Conservation (phyloP, 2,113 vertebrate genomes). For the Murina feae region DNA sequence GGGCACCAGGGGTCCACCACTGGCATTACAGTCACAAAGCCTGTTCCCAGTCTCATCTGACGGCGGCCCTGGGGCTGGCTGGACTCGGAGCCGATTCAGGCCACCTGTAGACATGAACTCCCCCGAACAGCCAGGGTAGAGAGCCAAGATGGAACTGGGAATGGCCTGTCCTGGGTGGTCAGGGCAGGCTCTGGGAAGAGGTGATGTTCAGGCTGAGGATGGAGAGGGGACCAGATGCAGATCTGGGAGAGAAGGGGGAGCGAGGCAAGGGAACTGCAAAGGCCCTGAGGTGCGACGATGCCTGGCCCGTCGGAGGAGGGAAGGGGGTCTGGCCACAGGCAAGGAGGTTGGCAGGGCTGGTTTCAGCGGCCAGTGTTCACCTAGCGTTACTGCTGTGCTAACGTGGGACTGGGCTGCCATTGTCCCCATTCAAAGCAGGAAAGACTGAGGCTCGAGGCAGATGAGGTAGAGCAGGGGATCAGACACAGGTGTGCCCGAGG, state of each 20-base stretch:
- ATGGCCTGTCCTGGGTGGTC: background rate
- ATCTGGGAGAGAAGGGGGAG: background rate
- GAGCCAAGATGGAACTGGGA: background rate
- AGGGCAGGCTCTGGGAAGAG: background rate
- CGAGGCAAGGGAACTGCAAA: background rate
- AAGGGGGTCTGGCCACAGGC: background rate
- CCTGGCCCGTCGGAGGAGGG: background rate
- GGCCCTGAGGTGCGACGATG: background rate
- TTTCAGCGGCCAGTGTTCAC: no score
- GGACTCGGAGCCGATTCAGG: conserved; percentile 77
- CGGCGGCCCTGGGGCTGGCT: conserved; percentile 83
- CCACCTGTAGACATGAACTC: no score
- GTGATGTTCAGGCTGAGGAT: background rate
- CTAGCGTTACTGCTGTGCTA: background rate
- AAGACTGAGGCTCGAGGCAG: background rate
- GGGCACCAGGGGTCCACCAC: conserved; percentile 83
- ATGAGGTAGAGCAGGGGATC: background rate
- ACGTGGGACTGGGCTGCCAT: no score
- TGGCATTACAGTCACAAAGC: conserved; percentile 88
- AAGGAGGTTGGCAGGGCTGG: background rate
- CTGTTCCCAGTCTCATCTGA: conserved; percentile 78
- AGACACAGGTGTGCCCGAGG: background rate
- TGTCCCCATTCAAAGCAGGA: background rate
- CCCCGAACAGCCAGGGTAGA: background rate
- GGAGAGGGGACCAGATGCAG: background rate